phyloP scores from a whole-genome alignment of 2,888 invertebrate species.

The Endomychus coccineus region DNA sequence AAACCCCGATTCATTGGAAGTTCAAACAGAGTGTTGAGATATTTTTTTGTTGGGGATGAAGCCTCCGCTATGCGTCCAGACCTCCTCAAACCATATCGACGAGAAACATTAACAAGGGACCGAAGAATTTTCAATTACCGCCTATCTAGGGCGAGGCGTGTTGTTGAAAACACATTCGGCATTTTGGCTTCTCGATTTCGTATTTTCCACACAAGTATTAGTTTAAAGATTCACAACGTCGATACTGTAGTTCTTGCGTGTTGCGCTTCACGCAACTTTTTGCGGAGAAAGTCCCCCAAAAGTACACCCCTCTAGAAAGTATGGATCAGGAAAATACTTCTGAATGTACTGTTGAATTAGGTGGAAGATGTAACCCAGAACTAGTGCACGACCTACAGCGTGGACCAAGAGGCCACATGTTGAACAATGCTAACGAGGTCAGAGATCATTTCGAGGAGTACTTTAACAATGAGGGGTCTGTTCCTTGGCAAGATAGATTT shows the following conservation, averaged over 20 bases:
- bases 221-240: conserved; percentile 5
- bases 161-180: conserved; percentile 27
- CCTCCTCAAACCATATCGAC: conserved; percentile 15
- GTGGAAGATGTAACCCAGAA: too few relatives aligned
- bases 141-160: conserved; percentile 20
- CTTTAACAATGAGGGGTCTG: too few relatives aligned
- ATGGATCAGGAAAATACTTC: too few relatives aligned
- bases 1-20: conserved; percentile 14
- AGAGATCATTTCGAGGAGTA: too few relatives aligned
- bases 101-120: conserved; percentile 11
- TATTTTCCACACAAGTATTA: conserved; percentile 25
- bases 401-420: too few relatives aligned
- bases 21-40: conserved; percentile 14
- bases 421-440: too few relatives aligned
- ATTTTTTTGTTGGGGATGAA: conserved; percentile 18
- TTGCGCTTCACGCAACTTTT: too few relatives aligned
- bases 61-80: conserved; percentile 14
- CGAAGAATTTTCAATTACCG: conserved; percentile 20
- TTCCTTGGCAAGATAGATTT: too few relatives aligned
- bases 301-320: too few relatives aligned
- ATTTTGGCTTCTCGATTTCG: conserved; percentile 27
- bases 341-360: too few relatives aligned
- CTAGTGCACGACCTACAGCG: too few relatives aligned
- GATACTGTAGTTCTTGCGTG: conserved; percentile 6
- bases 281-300: too few relatives aligned